Conservation (phyloP, 2,888 invertebrate species). For the Tortricodes alternella region DNA sequence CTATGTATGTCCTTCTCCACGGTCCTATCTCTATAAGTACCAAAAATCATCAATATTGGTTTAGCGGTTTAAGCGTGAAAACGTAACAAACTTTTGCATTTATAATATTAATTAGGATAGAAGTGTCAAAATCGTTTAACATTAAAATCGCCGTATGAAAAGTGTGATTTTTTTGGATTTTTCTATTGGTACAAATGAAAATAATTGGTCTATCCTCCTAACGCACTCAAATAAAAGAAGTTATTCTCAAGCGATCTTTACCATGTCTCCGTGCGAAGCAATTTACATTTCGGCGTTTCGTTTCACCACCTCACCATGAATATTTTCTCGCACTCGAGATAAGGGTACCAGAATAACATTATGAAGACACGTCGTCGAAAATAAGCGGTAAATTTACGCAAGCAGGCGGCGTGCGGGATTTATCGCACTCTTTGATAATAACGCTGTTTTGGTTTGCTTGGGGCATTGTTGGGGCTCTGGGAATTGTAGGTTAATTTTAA, state of each 20-base stretch:
- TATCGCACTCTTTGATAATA: constrained; percentile 13
- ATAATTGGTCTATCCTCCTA: neutral
- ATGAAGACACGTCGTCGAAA: constrained; percentile 5
- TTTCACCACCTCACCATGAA: constrained; percentile 8
- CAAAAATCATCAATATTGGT: too few relatives aligned
- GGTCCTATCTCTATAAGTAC: too few relatives aligned
- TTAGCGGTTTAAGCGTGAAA: too few relatives aligned
- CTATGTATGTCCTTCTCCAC: too few relatives aligned
- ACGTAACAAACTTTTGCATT: too few relatives aligned
- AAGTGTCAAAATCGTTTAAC: too few relatives aligned
- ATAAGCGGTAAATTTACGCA: constrained; percentile 6
- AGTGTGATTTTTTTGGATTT: too few relatives aligned
- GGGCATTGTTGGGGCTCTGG: too few relatives aligned
- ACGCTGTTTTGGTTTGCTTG: neutral
- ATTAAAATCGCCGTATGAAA: too few relatives aligned
- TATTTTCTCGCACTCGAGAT: constrained; percentile 13
- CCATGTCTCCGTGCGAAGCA: constrained; percentile 1
- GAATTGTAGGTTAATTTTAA: neutral
- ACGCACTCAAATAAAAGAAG: neutral
- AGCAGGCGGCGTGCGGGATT: constrained; percentile 1
- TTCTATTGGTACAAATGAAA: too few relatives aligned
- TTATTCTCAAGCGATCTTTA: constrained; percentile 7
- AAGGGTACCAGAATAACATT: constrained; percentile 9
- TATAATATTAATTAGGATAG: too few relatives aligned
- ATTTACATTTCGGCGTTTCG: constrained; percentile 13